These are phyloP conservation scores for Globodera ellingtonae DNA, from an alignment of 1,140 invertebrate species.

Conservation along the genomic window DNA sequence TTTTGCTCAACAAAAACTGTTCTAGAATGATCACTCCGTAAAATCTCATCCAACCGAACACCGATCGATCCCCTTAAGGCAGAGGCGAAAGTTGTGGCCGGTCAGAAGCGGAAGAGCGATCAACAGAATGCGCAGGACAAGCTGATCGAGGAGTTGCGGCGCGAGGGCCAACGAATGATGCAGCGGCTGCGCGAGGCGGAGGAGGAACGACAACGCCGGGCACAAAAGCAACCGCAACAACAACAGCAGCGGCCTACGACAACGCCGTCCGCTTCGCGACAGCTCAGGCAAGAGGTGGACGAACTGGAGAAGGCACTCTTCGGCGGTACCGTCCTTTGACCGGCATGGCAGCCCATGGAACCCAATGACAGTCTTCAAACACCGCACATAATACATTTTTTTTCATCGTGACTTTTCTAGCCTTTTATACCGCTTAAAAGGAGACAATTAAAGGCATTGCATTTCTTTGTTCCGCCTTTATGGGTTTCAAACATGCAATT, in stretches of 20 bases:
- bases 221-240: not conserved
- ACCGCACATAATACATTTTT: too few relatives aligned
- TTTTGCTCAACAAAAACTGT: too few relatives aligned
- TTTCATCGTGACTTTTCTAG: too few relatives aligned
- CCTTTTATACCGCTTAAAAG: too few relatives aligned
- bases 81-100: not conserved
- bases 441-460: too few relatives aligned
- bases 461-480: too few relatives aligned
- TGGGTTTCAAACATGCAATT: too few relatives aligned
- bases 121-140: not conserved
- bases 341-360: too few relatives aligned
- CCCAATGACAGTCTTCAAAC: too few relatives aligned
- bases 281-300: conserved; percentile 25
- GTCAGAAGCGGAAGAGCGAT: conserved; percentile 11
- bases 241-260: not conserved
- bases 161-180: conserved; percentile 34
- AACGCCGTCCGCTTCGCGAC: not conserved
- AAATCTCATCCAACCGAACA: not conserved
- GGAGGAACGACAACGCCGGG: conserved; percentile 2
- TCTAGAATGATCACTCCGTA: not conserved
- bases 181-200: conserved; percentile 19
- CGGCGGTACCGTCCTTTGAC: conserved; percentile 19
- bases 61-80: not conserved
- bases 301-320: conserved; percentile 22
- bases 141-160: conserved; percentile 26